Evolutionary conservation across 1,140 invertebrate species (phyloP).

Genomic region (Scaptodrosophila lebanonensis): DNA sequence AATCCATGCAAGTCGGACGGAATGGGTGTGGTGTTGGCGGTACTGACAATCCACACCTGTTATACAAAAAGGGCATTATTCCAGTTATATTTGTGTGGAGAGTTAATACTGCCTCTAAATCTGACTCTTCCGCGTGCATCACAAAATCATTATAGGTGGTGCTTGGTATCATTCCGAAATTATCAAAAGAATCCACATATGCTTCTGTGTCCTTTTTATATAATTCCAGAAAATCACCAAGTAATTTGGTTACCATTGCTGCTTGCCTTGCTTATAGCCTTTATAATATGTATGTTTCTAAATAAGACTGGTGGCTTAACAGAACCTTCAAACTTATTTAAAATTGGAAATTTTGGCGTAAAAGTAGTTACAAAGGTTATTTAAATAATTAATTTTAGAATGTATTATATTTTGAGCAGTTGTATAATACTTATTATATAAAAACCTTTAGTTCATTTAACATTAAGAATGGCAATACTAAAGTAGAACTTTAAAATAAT

Average conservation of each 20-base stretch:
- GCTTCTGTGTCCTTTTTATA: constrained; percentile 92
- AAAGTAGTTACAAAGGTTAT: constrained; percentile 85
- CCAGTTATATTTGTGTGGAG: constrained; percentile 74
- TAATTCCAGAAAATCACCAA: constrained; percentile 94
- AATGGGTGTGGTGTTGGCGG: constrained; percentile 71
- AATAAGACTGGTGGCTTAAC: constrained; percentile 86
- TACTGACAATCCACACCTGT: constrained; percentile 59
- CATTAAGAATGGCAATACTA: no score
- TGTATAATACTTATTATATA: no score
- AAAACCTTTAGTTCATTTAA: no score
- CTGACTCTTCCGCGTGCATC: constrained; percentile 74
- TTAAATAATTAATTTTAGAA: no score
- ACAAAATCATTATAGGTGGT: constrained; percentile 81
- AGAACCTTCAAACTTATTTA: constrained; percentile 87
- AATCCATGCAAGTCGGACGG: constrained; percentile 72
- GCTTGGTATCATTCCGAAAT: constrained; percentile 80
- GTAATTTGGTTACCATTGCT: constrained; percentile 91
- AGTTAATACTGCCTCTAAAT: constrained; percentile 67
- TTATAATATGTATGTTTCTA: constrained; percentile 47
- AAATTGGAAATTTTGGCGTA: constrained; percentile 81
- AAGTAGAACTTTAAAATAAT: no score
- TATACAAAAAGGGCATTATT: constrained; percentile 74
- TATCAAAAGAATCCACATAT: constrained; percentile 83
- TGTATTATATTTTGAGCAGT: no score
- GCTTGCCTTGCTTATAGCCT: constrained; percentile 88